phyloP scores from a whole-genome alignment of 2,888 invertebrate genomes.

The Pristionchus japonicus region DNA sequence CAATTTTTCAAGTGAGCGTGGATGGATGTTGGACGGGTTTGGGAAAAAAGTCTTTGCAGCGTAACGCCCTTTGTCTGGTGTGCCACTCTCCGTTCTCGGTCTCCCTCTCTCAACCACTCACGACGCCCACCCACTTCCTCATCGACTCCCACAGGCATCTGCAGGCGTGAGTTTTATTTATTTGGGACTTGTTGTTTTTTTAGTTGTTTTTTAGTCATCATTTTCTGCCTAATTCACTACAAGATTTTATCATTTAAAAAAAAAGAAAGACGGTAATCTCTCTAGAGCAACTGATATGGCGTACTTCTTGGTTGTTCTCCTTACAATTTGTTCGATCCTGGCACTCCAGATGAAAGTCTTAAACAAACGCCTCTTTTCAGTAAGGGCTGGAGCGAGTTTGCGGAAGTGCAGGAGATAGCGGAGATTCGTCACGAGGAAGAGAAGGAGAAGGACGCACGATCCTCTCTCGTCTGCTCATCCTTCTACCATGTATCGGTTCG shows the following conservation, averaged over 20 bases:
- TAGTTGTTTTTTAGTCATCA: too few species aligned
- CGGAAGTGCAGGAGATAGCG: constrained; percentile 30
- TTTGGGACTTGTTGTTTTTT: too few species aligned
- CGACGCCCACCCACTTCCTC: not conserved
- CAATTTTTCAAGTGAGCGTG: not conserved
- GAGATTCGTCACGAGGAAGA: not conserved
- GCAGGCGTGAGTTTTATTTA: not conserved
- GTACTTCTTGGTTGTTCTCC: too few species aligned
- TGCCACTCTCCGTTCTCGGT: constrained; percentile 18
- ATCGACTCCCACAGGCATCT: constrained; percentile 20
- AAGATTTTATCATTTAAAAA: too few species aligned
- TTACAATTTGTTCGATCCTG: too few species aligned
- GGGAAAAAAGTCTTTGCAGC: too few species aligned
- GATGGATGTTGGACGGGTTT: too few species aligned
- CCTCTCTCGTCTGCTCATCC: constrained; percentile 5
- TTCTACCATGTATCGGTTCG: not conserved
- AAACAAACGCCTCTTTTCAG: not conserved
- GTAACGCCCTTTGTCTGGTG: constrained; percentile 19
- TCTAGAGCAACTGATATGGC: too few species aligned
- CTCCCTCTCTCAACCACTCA: not conserved
- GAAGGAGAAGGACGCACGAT: not conserved
- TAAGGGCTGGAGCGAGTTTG: constrained; percentile 27
- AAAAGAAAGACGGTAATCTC: too few species aligned
- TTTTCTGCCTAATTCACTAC: too few species aligned
- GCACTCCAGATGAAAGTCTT: too few species aligned